Base-by-base conservation (phyloP, 2,113 vertebrate genomes). In the Ceratotherium simum region DNA sequence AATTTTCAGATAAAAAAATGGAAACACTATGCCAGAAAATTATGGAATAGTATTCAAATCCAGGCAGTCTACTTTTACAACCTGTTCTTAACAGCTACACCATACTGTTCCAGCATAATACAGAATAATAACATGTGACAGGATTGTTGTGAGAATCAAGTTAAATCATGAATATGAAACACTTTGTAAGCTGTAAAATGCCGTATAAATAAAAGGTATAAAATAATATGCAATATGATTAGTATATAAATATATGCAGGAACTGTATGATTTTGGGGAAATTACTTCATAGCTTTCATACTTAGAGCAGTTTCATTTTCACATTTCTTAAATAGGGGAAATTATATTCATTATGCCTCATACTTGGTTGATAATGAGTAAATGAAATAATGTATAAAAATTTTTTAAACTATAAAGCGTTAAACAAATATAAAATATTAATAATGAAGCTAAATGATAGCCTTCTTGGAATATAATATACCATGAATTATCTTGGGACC, bases 231-330 rank as follows among this genome's bases (percentile, higher is more conserved):
- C 54, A 58, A 5, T 60, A n/a, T 81, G 81, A 82, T 83, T 84
- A 81, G 2, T 76, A 69, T 79, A 23, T 94, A 82, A 86, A 75
- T 92, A 25, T 64, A 56, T 83, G 33, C 25, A 82, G 11, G 10
- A 54, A 42, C 58, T 93, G 0, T 96, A 29, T 73, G 46, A 83
- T 79, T 54, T 95, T 25, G 25, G 76, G 5, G 4, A 91, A 76
- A 83, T 69, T 92, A 86, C 62, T 90, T 91, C n/a, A 70, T 93
- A 95, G 36, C 51, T 93, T 97, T 87, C 65, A 69, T 91, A 69
- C 12, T 94, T 79, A 87, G 27, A 3, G 33, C 31, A 33, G 0
- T 90, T 92, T 88, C 51, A 78, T 85, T 88, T 96, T 93, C 31
- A 78, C 9, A n/a, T 95, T 96, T 89, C 65, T 93, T 75, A 88